Conservation (phyloP, 1,140 invertebrate genomes). For the Apis florea region DNA sequence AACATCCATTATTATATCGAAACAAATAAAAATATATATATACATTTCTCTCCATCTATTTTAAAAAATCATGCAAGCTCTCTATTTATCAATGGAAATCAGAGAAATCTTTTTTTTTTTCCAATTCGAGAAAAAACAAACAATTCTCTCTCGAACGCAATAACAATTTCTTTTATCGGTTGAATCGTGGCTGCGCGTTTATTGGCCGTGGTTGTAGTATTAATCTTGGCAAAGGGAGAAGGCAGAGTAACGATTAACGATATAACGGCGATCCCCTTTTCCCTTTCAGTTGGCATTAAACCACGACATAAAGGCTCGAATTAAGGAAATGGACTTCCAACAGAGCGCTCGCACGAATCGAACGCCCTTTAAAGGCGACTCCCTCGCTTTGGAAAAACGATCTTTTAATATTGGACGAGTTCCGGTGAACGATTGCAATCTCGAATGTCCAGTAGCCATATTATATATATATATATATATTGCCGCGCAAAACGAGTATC, state of each 20-base stretch:
- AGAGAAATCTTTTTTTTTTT: not conserved
- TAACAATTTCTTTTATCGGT: not conserved
- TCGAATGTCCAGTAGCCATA: too few species aligned
- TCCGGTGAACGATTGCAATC: too few species aligned
- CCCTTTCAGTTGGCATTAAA: not conserved
- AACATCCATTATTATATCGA: too few species aligned
- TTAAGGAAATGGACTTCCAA: constrained; percentile 8
- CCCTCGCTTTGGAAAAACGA: not conserved
- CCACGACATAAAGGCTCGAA: not conserved
- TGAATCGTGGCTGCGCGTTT: not conserved
- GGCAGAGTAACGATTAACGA: not conserved
- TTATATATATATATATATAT: too few species aligned
- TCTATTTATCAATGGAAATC: not conserved
- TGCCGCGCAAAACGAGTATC: too few species aligned
- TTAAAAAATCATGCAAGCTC: not conserved
- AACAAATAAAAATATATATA: too few species aligned
- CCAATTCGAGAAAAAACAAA: too few species aligned
- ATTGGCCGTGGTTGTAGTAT: constrained; percentile 7
- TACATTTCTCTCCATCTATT: too few species aligned
- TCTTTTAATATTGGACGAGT: too few species aligned
- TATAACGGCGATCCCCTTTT: constrained; percentile 10
- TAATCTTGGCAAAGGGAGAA: constrained; percentile 14
- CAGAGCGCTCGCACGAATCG: not conserved
- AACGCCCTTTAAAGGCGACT: not conserved
- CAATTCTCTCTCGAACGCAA: too few species aligned